Evolutionary conservation across 2,113 vertebrate genomes (phyloP).

Genomic region (Megaceryle torquata): DNA sequence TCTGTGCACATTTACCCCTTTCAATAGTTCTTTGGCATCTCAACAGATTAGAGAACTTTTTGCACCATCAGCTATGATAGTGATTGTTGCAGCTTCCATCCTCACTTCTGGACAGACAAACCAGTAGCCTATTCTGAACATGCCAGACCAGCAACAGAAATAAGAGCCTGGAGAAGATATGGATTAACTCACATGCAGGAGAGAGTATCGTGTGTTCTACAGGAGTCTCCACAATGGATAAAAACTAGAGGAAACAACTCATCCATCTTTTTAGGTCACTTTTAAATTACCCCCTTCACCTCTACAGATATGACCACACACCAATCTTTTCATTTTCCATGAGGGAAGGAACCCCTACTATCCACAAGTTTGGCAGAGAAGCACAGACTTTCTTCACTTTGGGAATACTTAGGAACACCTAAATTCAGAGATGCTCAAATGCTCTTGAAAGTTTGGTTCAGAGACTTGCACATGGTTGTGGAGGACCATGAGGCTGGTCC

Average conservation of each 20-base stretch:
- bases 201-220: neutral
- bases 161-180: neutral
- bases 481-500: neutral
- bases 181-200: neutral
- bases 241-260: neutral
- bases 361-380: neutral
- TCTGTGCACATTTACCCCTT: neutral
- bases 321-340: neutral
- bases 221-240: neutral
- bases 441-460: neutral
- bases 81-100: neutral
- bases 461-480: neutral
- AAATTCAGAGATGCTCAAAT: neutral
- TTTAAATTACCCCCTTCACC: neutral
- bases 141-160: neutral
- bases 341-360: neutral
- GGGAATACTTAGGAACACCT: neutral
- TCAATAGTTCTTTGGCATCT: neutral
- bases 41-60: neutral
- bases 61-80: neutral
- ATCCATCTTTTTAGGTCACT: neutral
- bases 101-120: neutral
- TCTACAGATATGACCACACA: neutral
- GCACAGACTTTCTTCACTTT: neutral
- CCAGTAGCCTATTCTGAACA: neutral